Base-by-base conservation (phyloP, 2,888 invertebrate species). In the Spatulosminthurus flaviceps region DNA sequence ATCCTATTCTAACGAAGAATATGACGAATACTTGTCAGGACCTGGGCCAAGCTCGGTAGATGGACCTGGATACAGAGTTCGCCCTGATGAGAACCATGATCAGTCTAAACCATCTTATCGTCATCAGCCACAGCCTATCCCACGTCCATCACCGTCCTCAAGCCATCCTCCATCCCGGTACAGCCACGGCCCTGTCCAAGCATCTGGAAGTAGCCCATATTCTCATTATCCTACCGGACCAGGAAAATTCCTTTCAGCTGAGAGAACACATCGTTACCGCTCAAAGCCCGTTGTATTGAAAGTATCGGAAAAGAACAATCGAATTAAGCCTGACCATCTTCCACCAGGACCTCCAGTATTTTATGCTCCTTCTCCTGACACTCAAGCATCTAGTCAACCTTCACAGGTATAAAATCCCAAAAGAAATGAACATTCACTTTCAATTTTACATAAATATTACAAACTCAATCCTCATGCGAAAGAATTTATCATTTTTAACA, bases 291-390 rank as follows among this genome's bases (percentile, higher is more conserved):
- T 82, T 61, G 80, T 84, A 64, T 75, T 84, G 66, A 84, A 84
- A 80, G 81, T 84, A 43, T 82, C 83, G 43, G 79, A 60, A 9
- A 78, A 75, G 24, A n/a, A 77, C 74, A 83, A 80, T 66, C 9
- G 41, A 41, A 16, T 19, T 0, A 22, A 29, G 9, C 13, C n/a
- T 9, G 60, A 77, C 66, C 60, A 81, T 43, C 80, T 83, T 73
- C 84, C 84, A 51, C 79, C 83, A 42, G 82, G 82, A 41, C 84
- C 84, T 64, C 83, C 83, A 76, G 81, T 82, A 34, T 84, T 83
- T 73, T 84, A 82, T 78, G 84, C 84, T 64, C 84, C 84, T 64
- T 84, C 84, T 42, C 84, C 84, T 66, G 84, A 83, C 78, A 79
- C 80, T 72, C 72, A 79, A 61, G 22, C 72, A 2, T 61, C 77